phyloP scores from a whole-genome alignment of 2,113 vertebrate genomes.

The Verasper variegatus region DNA sequence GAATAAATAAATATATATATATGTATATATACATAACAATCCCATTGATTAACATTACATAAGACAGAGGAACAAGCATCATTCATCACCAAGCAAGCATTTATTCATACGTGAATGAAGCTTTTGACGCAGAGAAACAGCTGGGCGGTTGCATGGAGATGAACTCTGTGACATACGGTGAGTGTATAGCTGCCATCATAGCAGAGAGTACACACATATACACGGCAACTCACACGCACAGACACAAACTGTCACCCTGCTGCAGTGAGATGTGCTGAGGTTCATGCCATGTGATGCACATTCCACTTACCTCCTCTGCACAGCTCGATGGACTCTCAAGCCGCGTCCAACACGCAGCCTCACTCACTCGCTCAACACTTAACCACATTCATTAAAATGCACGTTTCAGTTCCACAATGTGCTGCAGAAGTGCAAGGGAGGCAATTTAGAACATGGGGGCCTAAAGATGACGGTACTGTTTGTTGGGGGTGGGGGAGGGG shows the following conservation, averaged over 20 bases:
- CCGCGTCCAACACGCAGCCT: conserved; percentile 55
- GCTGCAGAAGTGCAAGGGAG: conserved; percentile 66
- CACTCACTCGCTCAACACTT: conserved; percentile 41
- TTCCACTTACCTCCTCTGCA: conserved; percentile 55
- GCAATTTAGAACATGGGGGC: conserved; percentile 56
- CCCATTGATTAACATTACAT: conserved; percentile 16
- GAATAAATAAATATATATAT: not conserved
- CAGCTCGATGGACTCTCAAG: conserved; percentile 69
- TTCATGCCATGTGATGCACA: conserved; percentile 65
- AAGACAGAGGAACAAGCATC: not conserved
- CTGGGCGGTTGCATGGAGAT: conserved; percentile 46
- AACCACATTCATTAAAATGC: conserved; percentile 73
- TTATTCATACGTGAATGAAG: conserved; percentile 18
- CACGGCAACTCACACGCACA: conserved; percentile 1
- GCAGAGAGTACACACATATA: conserved; percentile 1
- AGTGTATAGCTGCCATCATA: conserved; percentile 49
- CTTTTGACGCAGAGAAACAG: conserved; percentile 10
- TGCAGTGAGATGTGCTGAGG: conserved; percentile 59
- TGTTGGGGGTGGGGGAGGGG: conserved; percentile 10
- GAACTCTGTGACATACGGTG: conserved; percentile 45
- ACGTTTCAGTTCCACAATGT: conserved; percentile 76
- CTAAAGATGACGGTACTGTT: conserved; percentile 63
- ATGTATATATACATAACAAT: not conserved
- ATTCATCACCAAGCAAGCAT: conserved; percentile 10
- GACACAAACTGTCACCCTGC: conserved; percentile 49